Conservation (phyloP, 2,113 vertebrate genomes). For the Festucalex cinctus region DNA sequence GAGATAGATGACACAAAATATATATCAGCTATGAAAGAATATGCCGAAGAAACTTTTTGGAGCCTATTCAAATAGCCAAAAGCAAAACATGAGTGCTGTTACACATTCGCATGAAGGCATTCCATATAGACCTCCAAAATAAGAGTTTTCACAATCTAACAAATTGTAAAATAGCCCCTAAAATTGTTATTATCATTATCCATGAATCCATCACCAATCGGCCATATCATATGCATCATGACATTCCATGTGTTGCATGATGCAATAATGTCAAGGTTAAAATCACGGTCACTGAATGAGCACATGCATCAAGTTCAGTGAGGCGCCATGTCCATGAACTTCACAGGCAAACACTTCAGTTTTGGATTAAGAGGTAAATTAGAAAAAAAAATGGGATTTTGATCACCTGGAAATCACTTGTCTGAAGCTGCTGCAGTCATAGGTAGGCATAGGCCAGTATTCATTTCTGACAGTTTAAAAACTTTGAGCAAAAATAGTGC, state of each 20-base stretch:
- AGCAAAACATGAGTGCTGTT: neutral
- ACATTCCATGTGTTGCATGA: neutral
- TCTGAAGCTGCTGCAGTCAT: too few relatives aligned
- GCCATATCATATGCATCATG: neutral
- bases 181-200: too few relatives aligned
- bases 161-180: neutral
- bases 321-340: neutral
- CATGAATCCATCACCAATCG: too few relatives aligned
- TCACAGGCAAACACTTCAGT: neutral
- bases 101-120: neutral
- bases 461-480: too few relatives aligned
- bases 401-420: too few relatives aligned
- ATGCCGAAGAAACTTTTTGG: neutral
- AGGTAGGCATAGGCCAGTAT: too few relatives aligned
- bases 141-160: conserved; percentile 6
- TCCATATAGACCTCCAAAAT: conserved; percentile 1
- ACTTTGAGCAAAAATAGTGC: too few relatives aligned
- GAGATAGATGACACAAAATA: neutral
- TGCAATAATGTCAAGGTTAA: neutral
- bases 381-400: too few relatives aligned
- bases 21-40: neutral
- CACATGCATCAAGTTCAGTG: conserved; percentile 15
- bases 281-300: neutral
- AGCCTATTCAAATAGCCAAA: neutral
- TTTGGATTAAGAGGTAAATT: too few relatives aligned